Evolutionary conservation across 2,113 vertebrate species (phyloP).

Genomic region (Periophthalmodon schlosseri): DNA sequence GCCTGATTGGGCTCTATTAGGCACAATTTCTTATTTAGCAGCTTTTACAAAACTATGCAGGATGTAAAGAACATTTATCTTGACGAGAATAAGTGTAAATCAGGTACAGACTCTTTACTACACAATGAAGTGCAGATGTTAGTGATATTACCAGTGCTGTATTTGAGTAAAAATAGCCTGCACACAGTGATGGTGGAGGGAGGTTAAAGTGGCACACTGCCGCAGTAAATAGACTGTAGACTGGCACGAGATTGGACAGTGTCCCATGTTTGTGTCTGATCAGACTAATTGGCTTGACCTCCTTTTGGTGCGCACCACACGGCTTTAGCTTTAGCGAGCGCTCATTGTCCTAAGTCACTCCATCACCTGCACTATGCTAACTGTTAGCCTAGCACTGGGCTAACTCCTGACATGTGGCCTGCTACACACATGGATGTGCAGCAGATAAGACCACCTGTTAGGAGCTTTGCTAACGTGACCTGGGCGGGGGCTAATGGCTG

Average conservation of each 20-base stretch:
- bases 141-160: too few species aligned
- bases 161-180: too few species aligned
- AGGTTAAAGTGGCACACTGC: neutral
- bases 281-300: constrained; percentile 74
- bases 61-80: too few species aligned
- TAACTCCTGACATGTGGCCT: constrained; percentile 63
- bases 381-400: constrained; percentile 19
- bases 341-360: constrained; percentile 51
- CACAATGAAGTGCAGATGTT: too few species aligned
- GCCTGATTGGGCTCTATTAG: too few species aligned
- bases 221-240: constrained; percentile 14
- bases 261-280: constrained; percentile 58
- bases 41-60: too few species aligned
- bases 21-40: too few species aligned
- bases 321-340: constrained; percentile 32
- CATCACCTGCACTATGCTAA: constrained; percentile 27
- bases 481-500: constrained; percentile 41
- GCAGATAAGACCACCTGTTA: constrained; percentile 66
- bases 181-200: too few species aligned
- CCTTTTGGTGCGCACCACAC: constrained; percentile 57
- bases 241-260: constrained; percentile 33
- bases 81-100: too few species aligned
- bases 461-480: constrained; percentile 45
- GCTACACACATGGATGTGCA: constrained; percentile 36
- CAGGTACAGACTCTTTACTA: too few species aligned